Percentiles rank a stretch among this genome's conserved stretches.
phyloP scores from a whole-genome alignment of 2,888 invertebrate genomes.

The Macaria liturata region DNA sequence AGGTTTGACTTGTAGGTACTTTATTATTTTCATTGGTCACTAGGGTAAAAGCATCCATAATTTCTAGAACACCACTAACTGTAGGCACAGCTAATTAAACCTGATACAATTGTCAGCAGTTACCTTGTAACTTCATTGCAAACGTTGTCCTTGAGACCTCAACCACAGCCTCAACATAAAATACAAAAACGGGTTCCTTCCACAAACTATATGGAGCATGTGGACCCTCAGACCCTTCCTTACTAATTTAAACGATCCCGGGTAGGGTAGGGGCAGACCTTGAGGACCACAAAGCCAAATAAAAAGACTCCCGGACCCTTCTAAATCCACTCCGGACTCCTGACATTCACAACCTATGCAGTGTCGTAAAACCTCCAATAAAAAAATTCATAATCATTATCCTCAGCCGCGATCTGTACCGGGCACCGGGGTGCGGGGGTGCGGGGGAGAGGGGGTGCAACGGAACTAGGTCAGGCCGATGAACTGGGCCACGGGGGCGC shows the following conservation, averaged over 20 bases:
- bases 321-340: conserved; percentile 16
- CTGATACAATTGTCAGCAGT: too few relatives aligned
- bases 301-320: conserved; percentile 9
- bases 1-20: too few relatives aligned
- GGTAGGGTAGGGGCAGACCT: not conserved
- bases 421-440: conserved; percentile 19
- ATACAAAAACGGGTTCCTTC: too few relatives aligned
- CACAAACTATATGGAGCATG: too few relatives aligned
- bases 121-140: too few relatives aligned
- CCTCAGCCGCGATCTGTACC: conserved; percentile 35
- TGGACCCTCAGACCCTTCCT: not conserved
- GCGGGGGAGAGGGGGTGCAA: conserved; percentile 27
- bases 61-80: too few relatives aligned
- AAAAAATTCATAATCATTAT: conserved; percentile 39
- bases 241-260: conserved; percentile 4
- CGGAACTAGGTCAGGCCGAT: conserved; percentile 56
- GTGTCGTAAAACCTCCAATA: conserved; percentile 36
- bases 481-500: conserved; percentile 53
- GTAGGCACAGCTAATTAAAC: too few relatives aligned
- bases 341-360: conserved; percentile 32
- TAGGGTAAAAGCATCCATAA: too few relatives aligned
- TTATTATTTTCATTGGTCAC: too few relatives aligned
- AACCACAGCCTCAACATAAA: too few relatives aligned
- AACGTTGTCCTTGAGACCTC: too few relatives aligned
- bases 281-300: conserved; percentile 6